Conservation (phyloP, 2,113 vertebrate species). For the Microtus oregoni region DNA sequence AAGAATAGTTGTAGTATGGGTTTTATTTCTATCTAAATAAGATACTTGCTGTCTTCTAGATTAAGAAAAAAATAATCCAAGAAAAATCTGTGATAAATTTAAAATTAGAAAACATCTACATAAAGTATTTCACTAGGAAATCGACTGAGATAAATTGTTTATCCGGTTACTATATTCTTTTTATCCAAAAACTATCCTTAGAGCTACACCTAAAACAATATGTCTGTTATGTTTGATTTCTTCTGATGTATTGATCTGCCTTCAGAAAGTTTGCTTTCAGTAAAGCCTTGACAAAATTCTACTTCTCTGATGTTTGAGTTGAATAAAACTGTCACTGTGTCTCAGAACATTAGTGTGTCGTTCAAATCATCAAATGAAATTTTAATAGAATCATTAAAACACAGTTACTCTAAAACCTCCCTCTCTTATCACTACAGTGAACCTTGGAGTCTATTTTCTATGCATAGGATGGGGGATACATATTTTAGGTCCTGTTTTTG, state of each 20-base stretch:
- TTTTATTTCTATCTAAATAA: slow-evolving; percentile 72
- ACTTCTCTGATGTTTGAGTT: neutral
- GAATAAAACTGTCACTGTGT: neutral
- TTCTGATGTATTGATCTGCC: neutral
- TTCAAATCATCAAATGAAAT: neutral
- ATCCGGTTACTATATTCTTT: neutral
- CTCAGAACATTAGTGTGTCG: neutral
- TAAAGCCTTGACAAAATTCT: slow-evolving; percentile 36
- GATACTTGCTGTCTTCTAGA: slow-evolving; percentile 69
- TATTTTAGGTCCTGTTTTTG: neutral
- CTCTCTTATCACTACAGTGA: neutral
- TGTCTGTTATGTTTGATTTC: neutral
- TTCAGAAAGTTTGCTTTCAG: neutral
- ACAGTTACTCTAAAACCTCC: neutral
- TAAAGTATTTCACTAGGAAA: slow-evolving; percentile 58
- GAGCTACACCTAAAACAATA: neutral
- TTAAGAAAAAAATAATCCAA: slow-evolving; percentile 71
- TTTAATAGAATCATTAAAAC: neutral
- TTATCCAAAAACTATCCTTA: slow-evolving; percentile 9
- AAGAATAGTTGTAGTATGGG: slow-evolving; percentile 55
- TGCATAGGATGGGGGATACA: neutral
- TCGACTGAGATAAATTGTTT: neutral
- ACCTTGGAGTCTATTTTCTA: neutral
- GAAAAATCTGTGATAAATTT: slow-evolving; percentile 74
- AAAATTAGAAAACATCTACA: slow-evolving; percentile 69